Evolutionary conservation across 2,888 invertebrate species (phyloP), one percentile per base, ranked within the genome.

Genomic region (Hecatera dysodea): DNA sequence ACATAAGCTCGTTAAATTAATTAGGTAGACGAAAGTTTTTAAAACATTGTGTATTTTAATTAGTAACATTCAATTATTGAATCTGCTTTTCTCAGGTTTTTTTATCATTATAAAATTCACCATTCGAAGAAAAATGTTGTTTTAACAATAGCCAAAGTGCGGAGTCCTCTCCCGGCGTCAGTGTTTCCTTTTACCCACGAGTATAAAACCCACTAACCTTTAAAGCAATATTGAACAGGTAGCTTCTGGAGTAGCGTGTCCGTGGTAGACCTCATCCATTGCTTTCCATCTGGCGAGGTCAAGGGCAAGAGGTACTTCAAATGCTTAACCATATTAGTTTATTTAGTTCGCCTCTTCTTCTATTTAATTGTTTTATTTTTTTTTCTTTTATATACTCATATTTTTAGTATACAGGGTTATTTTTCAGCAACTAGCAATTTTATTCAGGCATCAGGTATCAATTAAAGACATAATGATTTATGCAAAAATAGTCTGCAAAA

Each of bases 1-100:
- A 44, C 44, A 48, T 52, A 68, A 62, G 56, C 57, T 75, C 33
- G 46, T 74, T 67, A 67, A 27, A 68, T 68, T 62, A 53, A 68
- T 74, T 66, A 66, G 17, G 2, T 15, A 19, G 39, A 2, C 19
- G 62, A 73, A 53, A 52, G 50, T 61, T 60, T 27, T 24, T 50
- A 39, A 17, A 39, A 6, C n/a, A 33, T 61, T 50, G 17, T 46
- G 29, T 68, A 12, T 22, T 39, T 62, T 57, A 42, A 61, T 36
- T 73, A 56, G 29, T 7, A 17, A 33, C n/a, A 0, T 22, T 29
- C 52, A 24, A 39, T 62, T 24, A 52, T 52, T 29, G 19, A 74
- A 50, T 57, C 6, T n/a, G 17, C 3, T 50, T 56, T 67, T 56
- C 9, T 19, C 11, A 19, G 42, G 27, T 36, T 29, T 60, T 27